A percentile compares a stretch with the other conserved stretches of the same genome.
phyloP scores from a whole-genome alignment of 2,797 vertebrate genomes.

The Adrianichthys oophorus region DNA sequence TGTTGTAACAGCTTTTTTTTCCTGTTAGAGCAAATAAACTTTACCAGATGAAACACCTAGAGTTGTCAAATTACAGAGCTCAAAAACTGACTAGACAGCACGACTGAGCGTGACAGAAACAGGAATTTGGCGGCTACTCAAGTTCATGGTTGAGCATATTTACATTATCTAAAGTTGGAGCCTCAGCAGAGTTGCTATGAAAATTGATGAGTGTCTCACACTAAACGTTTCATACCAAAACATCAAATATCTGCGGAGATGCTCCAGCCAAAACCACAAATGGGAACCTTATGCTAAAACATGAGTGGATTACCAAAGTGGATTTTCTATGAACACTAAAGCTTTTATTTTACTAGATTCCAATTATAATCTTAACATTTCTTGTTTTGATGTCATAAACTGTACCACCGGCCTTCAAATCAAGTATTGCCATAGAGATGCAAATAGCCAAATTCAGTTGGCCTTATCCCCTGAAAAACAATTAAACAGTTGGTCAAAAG shows the following conservation, averaged over 20 bases:
- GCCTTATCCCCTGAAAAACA: conserved; percentile 4
- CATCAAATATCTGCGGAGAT: background rate
- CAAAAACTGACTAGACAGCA: background rate
- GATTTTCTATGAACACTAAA: background rate
- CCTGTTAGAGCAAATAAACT: no score
- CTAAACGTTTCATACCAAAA: background rate
- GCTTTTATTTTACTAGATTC: background rate
- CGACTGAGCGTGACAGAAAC: background rate
- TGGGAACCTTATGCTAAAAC: background rate
- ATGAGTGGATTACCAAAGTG: background rate
- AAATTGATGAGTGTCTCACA: background rate
- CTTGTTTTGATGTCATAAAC: background rate
- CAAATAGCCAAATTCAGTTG: background rate
- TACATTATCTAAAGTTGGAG: conserved; percentile 3
- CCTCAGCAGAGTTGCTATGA: background rate
- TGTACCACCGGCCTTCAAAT: background rate
- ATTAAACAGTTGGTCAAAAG: background rate
- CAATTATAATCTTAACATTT: no score
- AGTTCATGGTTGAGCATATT: background rate
- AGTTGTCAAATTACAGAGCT: background rate
- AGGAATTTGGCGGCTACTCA: background rate
- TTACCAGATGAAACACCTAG: no score
- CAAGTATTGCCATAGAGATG: background rate
- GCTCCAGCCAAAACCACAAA: conserved; percentile 1
- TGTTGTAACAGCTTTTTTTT: background rate